Evolutionary conservation across 2,113 vertebrate genomes (phyloP).

Genomic region (Struthio camelus): DNA sequence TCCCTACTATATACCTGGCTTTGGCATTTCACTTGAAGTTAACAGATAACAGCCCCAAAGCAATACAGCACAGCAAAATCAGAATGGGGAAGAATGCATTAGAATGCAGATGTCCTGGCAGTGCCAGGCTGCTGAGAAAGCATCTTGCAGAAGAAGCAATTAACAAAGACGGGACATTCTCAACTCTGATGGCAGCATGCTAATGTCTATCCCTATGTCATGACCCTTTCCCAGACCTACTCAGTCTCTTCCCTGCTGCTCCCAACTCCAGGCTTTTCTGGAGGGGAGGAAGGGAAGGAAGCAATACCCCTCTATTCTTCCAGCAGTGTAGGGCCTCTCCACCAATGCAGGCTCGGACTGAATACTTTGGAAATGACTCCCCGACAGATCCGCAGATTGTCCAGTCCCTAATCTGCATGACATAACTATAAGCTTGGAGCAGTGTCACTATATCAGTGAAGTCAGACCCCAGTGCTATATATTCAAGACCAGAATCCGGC

Average conservation of each 20-base stretch:
- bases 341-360: neutral
- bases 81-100: too few relatives aligned
- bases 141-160: neutral
- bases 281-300: neutral
- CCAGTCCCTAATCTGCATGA: neutral
- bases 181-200: neutral
- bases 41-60: neutral
- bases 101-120: neutral
- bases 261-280: accelerated
- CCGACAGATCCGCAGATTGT: neutral
- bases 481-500: neutral
- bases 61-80: neutral
- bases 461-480: neutral
- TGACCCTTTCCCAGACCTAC: neutral
- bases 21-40: neutral
- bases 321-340: neutral
- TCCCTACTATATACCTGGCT: accelerated
- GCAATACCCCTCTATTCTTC: neutral
- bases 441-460: neutral
- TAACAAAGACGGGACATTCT: neutral
- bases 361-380: neutral
- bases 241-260: neutral
- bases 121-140: neutral
- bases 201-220: neutral
- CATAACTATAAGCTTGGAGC: accelerated